Evolutionary conservation across 1,140 invertebrate genomes (phyloP).

Genomic region (Chymomyza costata): DNA sequence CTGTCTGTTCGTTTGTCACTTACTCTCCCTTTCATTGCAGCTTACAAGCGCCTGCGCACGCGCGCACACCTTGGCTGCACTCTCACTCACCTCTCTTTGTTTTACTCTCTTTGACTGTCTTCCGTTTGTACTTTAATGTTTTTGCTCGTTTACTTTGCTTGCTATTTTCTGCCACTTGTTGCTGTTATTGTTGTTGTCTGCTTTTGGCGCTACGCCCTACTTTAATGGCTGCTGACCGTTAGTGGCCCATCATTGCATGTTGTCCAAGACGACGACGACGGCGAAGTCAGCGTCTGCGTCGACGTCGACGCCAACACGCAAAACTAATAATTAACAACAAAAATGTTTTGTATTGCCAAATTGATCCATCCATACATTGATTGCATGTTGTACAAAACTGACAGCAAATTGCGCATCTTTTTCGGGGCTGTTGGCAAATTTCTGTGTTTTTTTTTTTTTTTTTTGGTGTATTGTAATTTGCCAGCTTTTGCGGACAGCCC

Average conservation of each 20-base stretch:
- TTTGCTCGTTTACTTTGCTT: constrained; percentile 1
- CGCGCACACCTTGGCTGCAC: background rate
- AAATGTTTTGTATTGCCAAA: constrained; percentile 35
- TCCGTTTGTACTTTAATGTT: background rate
- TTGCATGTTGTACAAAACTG: no score
- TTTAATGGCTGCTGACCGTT: constrained; percentile 31
- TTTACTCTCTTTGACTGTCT: constrained; percentile 3
- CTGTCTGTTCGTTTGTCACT: no score
- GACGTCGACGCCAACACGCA: constrained; percentile 4
- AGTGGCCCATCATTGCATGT: constrained; percentile 36
- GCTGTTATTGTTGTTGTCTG: constrained; percentile 15
- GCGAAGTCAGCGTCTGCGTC: background rate
- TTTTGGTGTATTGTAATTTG: no score
- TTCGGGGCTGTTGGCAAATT: no score
- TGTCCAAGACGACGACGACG: background rate
- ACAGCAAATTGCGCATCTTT: no score
- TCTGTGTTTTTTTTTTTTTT: no score
- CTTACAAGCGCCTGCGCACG: constrained; percentile 2
- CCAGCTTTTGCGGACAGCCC: no score
- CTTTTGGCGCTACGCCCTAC: constrained; percentile 48
- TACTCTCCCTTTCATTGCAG: constrained; percentile 4
- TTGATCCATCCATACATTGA: background rate
- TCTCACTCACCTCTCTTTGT: constrained; percentile 36
- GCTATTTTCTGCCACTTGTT: constrained; percentile 5
- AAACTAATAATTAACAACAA: constrained; percentile 10